A percentile compares a stretch with the other conserved stretches of the same genome.
These are phyloP conservation scores for Dasypus novemcinctus DNA, from an alignment of 2,113 vertebrate species.

Conservation along the genomic window DNA sequence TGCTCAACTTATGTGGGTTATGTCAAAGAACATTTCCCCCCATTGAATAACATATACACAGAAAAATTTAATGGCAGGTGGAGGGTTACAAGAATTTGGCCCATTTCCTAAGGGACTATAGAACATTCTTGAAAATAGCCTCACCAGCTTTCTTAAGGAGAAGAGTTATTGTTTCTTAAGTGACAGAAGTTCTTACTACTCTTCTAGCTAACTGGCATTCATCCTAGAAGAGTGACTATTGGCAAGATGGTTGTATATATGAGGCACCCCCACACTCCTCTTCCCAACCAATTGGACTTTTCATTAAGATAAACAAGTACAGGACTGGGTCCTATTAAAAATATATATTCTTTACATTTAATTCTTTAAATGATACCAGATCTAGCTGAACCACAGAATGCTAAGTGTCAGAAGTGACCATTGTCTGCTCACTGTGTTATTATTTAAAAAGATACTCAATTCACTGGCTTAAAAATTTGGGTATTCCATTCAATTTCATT, in stretches of 20 bases:
- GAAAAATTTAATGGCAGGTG: conserved; percentile 3
- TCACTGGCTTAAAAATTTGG: conserved; percentile 4
- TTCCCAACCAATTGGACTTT: conserved; percentile 35
- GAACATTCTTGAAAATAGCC: conserved; percentile 22
- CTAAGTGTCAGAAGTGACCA: neutral
- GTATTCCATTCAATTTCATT: conserved; percentile 56
- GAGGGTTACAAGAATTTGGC: conserved; percentile 15
- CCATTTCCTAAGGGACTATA: conserved; percentile 31
- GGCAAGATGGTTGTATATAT: neutral
- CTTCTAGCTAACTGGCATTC: neutral
- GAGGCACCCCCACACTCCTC: neutral
- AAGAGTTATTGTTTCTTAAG: neutral
- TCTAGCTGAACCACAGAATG: neutral
- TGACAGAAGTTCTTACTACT: conserved; percentile 18
- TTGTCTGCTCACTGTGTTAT: conserved; percentile 43
- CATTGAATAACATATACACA: neutral
- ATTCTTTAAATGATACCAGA: conserved; percentile 40
- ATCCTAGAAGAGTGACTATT: conserved; percentile 19
- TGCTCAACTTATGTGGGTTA: conserved; percentile 29
- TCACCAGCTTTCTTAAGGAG: neutral
- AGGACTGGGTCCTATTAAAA: conserved; percentile 21
- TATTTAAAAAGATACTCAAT: conserved; percentile 47
- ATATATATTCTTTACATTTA: conserved; percentile 31
- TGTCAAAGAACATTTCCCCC: neutral
- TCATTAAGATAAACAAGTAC: conserved; percentile 7